These are phyloP conservation scores for Spheniscus humboldti DNA, from an alignment of 2,797 vertebrate species.

Conservation along the genomic window DNA sequence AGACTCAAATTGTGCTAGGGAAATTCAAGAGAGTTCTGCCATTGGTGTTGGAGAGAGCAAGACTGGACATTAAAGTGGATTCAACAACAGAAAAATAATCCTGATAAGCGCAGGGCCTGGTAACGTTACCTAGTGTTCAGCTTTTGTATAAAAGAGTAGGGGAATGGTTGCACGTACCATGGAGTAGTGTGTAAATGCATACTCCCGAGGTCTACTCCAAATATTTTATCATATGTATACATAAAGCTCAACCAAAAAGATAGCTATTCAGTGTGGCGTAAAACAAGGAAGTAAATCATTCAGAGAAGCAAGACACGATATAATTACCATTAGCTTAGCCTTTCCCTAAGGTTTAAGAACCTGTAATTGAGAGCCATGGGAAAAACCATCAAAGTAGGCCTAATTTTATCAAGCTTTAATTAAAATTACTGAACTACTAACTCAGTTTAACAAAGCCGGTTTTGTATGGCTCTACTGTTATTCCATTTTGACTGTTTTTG, in stretches of 20 bases:
- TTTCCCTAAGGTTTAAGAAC: neutral
- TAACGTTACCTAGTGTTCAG: neutral
- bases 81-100: neutral
- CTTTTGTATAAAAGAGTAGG: neutral
- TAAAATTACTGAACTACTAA: neutral
- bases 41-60: neutral
- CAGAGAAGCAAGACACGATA: neutral
- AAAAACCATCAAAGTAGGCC: neutral
- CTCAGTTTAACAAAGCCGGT: neutral
- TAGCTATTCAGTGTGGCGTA: neutral
- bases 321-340: neutral
- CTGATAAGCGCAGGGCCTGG: neutral
- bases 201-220: neutral
- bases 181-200: neutral
- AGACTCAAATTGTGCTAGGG: neutral
- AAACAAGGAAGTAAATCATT: neutral
- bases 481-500: neutral
- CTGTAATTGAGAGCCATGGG: neutral
- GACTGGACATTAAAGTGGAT: neutral
- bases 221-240: neutral
- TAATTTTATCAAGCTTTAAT: conserved; percentile 2
- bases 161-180: neutral
- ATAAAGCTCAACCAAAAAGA: neutral
- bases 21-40: neutral
- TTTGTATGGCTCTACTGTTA: neutral